Percentiles rank a stretch among this genome's conserved stretches.
Conservation (phyloP, 2,888 invertebrate genomes). For the Harmothoe impar region DNA sequence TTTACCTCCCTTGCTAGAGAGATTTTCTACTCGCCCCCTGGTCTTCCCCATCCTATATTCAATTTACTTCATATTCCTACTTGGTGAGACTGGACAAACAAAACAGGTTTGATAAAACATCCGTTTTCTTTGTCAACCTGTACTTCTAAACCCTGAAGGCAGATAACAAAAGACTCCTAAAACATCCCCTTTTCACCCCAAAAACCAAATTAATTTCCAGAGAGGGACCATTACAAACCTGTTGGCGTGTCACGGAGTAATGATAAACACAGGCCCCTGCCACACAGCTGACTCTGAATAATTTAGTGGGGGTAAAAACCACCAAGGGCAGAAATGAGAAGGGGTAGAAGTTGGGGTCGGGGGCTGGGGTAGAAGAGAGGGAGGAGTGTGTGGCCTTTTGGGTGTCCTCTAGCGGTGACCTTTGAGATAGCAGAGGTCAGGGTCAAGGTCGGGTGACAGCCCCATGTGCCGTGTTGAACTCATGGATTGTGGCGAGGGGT, state of each 20-base stretch:
- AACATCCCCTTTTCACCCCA: neutral
- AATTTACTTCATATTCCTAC: too few species aligned
- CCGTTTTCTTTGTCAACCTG: too few species aligned
- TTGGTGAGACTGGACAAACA: too few species aligned
- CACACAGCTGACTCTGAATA: slow-evolving; percentile 25
- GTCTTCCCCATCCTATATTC: too few species aligned
- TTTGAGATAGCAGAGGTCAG: neutral
- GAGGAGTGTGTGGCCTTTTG: slow-evolving; percentile 11
- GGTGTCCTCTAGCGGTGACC: slow-evolving; percentile 20
- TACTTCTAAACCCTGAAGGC: neutral
- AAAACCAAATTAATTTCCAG: slow-evolving; percentile 16
- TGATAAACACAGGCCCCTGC: neutral
- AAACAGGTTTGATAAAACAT: too few species aligned
- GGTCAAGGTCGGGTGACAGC: neutral
- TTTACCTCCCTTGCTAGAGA: too few species aligned
- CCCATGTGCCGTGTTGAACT: neutral
- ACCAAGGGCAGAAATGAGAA: neutral
- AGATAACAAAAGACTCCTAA: neutral
- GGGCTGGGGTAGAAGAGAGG: neutral
- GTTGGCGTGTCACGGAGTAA: neutral
- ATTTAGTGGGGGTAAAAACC: slow-evolving; percentile 15
- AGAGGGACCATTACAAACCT: neutral
- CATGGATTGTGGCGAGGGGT: neutral
- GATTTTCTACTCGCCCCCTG: too few species aligned
- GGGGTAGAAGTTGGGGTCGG: too few species aligned